These are phyloP conservation scores for Phenganax stokvisi DNA, from an alignment of 92 coral and sea anemone genomes.

Conservation along the genomic window DNA sequence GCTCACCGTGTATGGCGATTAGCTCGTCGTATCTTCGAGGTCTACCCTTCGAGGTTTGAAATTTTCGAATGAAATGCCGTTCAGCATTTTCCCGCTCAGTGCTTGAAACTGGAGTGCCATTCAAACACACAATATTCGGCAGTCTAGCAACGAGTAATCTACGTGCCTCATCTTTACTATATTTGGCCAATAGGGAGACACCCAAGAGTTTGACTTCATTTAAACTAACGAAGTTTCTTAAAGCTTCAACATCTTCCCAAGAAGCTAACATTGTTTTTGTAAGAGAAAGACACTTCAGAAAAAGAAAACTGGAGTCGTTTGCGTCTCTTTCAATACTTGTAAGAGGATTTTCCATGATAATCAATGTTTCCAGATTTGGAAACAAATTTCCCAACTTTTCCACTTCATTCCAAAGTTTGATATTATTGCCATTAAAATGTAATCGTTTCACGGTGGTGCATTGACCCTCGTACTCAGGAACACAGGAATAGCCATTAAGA, in stretches of 20 bases:
- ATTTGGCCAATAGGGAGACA: conserved; percentile 58
- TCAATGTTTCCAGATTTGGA: conserved; percentile 62
- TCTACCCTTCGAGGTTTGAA: conserved; percentile 53
- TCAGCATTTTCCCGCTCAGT: conserved; percentile 85
- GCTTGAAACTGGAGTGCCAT: conserved; percentile 57
- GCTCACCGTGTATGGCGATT: conserved; percentile 51
- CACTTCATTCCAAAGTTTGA: conserved; percentile 71
- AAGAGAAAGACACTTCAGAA: conserved; percentile 50
- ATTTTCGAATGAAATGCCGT: conserved; percentile 67
- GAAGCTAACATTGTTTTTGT: conserved; percentile 59
- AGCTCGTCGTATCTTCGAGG: too few species aligned
- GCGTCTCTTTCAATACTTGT: conserved; percentile 48
- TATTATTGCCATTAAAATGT: conserved; percentile 61
- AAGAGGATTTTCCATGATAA: conserved; percentile 73
- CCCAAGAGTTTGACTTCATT: conserved; percentile 73
- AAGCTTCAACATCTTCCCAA: conserved; percentile 81
- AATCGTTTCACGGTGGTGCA: conserved; percentile 62
- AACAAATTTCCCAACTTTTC: conserved; percentile 66
- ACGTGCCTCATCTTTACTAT: conserved; percentile 57
- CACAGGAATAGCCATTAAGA: conserved; percentile 61
- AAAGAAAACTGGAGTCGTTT: conserved; percentile 50
- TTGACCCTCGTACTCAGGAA: conserved; percentile 52
- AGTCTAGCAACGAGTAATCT: conserved; percentile 74
- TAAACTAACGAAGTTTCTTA: conserved; percentile 59
- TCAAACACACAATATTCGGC: conserved; percentile 69